Evolutionary conservation across 2,113 vertebrate species (phyloP).

Genomic region (Pipra filicauda): DNA sequence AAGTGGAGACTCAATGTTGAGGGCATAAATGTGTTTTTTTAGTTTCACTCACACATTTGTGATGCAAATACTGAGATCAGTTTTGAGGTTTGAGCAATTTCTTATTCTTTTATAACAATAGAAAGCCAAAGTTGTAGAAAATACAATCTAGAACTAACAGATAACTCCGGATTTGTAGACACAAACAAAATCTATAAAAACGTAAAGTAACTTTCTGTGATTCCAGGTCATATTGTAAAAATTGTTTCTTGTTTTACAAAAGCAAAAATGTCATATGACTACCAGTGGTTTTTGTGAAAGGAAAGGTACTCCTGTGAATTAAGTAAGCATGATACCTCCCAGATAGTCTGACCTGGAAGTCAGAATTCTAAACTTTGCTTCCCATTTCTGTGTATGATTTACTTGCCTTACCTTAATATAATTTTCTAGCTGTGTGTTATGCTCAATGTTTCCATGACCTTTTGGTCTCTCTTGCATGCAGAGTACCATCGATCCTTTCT

Average conservation of each 20-base stretch:
- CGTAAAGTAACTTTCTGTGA: rapidly evolving
- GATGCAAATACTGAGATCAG: neutral
- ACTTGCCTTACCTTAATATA: neutral
- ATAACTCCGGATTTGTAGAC: neutral
- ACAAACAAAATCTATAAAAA: neutral
- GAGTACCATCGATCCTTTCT: neutral
- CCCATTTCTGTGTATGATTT: neutral
- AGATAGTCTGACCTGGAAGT: neutral
- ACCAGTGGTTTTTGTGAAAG: neutral
- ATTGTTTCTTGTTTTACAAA: neutral
- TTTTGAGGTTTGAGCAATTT: neutral
- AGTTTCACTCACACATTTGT: neutral
- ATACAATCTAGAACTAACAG: neutral
- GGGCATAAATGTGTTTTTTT: neutral
- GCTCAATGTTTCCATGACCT: neutral
- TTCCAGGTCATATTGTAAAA: neutral
- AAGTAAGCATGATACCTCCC: neutral
- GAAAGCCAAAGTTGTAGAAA: neutral
- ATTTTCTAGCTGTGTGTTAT: neutral
- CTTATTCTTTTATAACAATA: neutral
- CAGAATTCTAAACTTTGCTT: neutral
- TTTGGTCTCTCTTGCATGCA: neutral
- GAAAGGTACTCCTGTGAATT: neutral
- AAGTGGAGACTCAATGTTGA: neutral
- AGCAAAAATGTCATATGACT: neutral